Conservation (phyloP, 1,140 invertebrate genomes). For the Lepidotrigona ventralis region DNA sequence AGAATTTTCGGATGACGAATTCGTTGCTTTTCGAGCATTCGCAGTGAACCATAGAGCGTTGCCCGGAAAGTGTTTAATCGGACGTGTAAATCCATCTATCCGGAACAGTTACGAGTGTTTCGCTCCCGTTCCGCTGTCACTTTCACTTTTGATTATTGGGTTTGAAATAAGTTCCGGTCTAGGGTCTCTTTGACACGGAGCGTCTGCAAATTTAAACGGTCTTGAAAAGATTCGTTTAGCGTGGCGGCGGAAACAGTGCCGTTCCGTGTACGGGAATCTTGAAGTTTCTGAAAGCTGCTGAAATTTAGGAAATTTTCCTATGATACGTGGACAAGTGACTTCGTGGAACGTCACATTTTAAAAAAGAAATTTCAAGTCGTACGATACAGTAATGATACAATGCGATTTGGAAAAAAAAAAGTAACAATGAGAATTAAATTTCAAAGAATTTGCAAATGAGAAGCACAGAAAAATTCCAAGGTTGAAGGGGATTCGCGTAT, state of each 20-base stretch:
- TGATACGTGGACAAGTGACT: too few relatives aligned
- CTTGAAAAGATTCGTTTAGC: not conserved
- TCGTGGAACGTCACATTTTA: too few relatives aligned
- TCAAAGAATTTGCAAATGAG: too few relatives aligned
- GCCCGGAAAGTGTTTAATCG: slow-evolving; percentile 32
- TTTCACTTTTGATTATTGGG: slow-evolving; percentile 23
- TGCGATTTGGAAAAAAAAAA: too few relatives aligned
- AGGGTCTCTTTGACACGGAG: not conserved
- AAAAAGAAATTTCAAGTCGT: too few relatives aligned
- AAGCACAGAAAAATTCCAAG: too few relatives aligned
- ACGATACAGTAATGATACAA: too few relatives aligned
- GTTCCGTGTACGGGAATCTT: not conserved
- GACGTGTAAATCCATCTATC: slow-evolving; percentile 46
- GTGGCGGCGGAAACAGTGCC: not conserved
- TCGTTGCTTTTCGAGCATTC: slow-evolving; percentile 40
- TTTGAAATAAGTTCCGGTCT: slow-evolving; percentile 9
- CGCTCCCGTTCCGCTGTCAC: slow-evolving; percentile 7
- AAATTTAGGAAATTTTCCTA: too few relatives aligned
- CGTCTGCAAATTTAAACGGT: not conserved
- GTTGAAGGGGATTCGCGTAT: too few relatives aligned
- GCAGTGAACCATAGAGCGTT: not conserved
- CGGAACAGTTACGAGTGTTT: slow-evolving; percentile 29
- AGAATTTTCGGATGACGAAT: slow-evolving; percentile 59
- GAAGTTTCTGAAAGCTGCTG: too few relatives aligned
- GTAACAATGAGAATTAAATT: too few relatives aligned